phyloP scores from a whole-genome alignment of 2,888 invertebrate species.

The Synanthedon myopaeformis region DNA sequence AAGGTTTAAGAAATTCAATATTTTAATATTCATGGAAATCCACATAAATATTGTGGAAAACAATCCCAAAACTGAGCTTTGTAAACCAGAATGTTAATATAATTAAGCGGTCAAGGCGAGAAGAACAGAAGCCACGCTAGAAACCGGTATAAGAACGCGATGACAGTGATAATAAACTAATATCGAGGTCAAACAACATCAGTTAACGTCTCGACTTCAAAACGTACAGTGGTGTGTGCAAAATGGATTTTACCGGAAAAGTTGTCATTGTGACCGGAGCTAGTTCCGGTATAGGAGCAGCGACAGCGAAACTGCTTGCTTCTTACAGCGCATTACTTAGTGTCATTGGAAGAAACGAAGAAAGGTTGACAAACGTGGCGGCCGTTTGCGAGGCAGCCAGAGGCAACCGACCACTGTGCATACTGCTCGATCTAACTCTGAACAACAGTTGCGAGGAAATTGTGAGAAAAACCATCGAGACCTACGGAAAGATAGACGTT shows the following conservation, averaged over 20 bases:
- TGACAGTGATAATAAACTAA: background rate
- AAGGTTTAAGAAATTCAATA: too few relatives aligned
- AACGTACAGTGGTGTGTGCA: background rate
- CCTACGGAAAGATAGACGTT: constrained; percentile 30
- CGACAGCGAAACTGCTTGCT: constrained; percentile 38
- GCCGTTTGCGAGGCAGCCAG: constrained; percentile 22
- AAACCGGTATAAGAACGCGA: background rate
- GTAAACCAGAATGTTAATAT: too few relatives aligned
- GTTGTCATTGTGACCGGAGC: constrained; percentile 41
- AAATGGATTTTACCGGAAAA: constrained; percentile 37
- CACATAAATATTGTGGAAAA: too few relatives aligned
- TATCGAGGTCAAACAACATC: background rate
- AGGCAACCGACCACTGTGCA: constrained; percentile 26
- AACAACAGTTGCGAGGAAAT: constrained; percentile 33
- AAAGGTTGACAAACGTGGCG: constrained; percentile 26
- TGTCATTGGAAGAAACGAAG: constrained; percentile 35
- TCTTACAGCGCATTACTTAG: constrained; percentile 28
- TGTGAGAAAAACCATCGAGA: constrained; percentile 30
- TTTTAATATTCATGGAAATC: too few relatives aligned
- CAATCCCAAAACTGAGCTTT: too few relatives aligned
- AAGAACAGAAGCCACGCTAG: too few relatives aligned
- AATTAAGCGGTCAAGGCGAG: too few relatives aligned
- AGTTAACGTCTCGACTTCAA: background rate
- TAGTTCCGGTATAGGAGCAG: constrained; percentile 46
- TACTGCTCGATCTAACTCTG: constrained; percentile 28